Percentiles rank a stretch among this genome's conserved stretches.
Evolutionary conservation across 2,888 invertebrate species (phyloP).

Genomic region (Sarcophaga rosellei): DNA sequence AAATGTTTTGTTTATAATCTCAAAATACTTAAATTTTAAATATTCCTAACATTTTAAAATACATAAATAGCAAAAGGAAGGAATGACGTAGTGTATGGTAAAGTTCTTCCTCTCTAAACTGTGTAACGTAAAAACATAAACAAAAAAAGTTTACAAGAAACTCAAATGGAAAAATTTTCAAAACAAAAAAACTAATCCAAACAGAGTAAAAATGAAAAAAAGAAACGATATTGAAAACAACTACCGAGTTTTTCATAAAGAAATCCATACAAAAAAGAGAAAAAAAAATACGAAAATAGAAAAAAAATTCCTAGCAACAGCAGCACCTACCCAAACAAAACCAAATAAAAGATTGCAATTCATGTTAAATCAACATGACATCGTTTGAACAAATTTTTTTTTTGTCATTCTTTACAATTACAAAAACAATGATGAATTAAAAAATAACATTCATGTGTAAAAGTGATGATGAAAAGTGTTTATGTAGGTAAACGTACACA

Average conservation of each 20-base stretch:
- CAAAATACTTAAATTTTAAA: too few relatives aligned
- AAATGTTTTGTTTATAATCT: too few relatives aligned
- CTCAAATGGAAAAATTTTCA: slow-evolving; percentile 23
- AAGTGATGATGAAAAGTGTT: not conserved
- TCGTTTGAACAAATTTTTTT: slow-evolving; percentile 48
- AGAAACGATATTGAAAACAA: slow-evolving; percentile 25
- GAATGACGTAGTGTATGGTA: too few relatives aligned
- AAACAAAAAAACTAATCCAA: slow-evolving; percentile 46
- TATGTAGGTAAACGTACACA: not conserved
- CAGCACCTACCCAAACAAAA: not conserved
- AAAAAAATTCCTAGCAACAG: slow-evolving; percentile 2
- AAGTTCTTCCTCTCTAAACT: too few relatives aligned
- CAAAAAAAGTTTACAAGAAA: slow-evolving; percentile 29
- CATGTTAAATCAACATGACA: slow-evolving; percentile 67
- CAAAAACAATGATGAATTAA: slow-evolving; percentile 10
- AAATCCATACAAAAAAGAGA: slow-evolving; percentile 28
- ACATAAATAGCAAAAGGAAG: too few relatives aligned
- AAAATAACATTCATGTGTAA: not conserved
- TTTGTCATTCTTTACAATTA: slow-evolving; percentile 35
- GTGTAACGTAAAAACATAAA: slow-evolving; percentile 32
- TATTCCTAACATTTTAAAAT: too few relatives aligned
- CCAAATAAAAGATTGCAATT: slow-evolving; percentile 48
- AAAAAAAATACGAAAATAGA: slow-evolving; percentile 5
- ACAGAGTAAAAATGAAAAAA: slow-evolving; percentile 16
- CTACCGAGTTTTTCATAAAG: slow-evolving; percentile 11